Conservation (phyloP, 2,888 invertebrate genomes). For the Ochropacha duplaris region DNA sequence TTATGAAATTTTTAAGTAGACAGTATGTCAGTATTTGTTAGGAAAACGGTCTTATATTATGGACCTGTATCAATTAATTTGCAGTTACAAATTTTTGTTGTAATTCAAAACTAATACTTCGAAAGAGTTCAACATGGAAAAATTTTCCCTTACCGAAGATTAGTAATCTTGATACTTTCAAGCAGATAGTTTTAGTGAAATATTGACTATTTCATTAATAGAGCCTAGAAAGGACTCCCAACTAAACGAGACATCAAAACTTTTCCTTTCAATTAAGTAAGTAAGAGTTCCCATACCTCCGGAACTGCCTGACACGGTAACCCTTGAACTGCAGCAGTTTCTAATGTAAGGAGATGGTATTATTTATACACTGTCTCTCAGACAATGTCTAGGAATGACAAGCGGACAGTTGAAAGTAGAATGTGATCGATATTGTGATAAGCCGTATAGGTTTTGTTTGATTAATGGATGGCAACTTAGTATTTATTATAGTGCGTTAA, state of each 20-base stretch:
- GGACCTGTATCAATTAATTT: not conserved
- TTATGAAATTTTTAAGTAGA: not conserved
- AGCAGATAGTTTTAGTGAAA: not conserved
- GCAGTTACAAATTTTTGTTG: no score
- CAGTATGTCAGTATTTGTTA: not conserved
- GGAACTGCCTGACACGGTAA: conserved; percentile 26
- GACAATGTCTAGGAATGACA: conserved; percentile 7
- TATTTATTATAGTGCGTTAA: not conserved
- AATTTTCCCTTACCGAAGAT: not conserved
- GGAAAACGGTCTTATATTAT: not conserved
- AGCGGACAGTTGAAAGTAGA: conserved; percentile 22
- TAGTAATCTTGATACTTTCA: not conserved
- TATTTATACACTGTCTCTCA: conserved; percentile 16
- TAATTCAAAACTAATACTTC: no score
- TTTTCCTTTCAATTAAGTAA: conserved; percentile 26
- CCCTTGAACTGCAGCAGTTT: conserved; percentile 52
- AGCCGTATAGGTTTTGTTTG: conserved; percentile 2
- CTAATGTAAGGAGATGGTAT: conserved; percentile 40
- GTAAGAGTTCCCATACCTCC: conserved; percentile 18
- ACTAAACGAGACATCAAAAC: conserved; percentile 9
- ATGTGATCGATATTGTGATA: conserved; percentile 6
- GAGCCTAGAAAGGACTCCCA: conserved; percentile 2
- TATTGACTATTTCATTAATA: not conserved
- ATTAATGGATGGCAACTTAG: not conserved
- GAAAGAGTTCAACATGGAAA: not conserved